Conservation (phyloP, 2,888 invertebrate species). For the Synergus itoensis region DNA sequence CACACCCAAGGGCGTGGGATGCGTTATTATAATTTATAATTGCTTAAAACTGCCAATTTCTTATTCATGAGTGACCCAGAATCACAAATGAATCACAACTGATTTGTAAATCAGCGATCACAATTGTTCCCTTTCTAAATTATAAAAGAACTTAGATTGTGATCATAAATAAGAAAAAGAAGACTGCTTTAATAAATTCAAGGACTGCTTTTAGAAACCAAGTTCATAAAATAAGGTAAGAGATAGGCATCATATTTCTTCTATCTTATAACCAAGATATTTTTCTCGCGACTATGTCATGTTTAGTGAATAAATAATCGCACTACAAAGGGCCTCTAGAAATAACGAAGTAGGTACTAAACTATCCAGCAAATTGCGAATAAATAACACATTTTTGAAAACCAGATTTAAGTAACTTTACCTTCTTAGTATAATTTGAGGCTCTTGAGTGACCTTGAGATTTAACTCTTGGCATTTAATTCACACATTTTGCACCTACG, state of each 20-base stretch:
- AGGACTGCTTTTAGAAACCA: neutral
- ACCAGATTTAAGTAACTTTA: neutral
- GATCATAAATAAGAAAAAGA: neutral
- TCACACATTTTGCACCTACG: neutral
- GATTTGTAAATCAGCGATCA: neutral
- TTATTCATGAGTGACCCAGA: slow-evolving; percentile 6
- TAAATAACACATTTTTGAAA: neutral
- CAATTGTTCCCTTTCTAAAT: neutral
- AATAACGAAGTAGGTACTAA: neutral
- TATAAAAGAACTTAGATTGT: neutral
- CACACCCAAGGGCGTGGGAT: slow-evolving; percentile 31
- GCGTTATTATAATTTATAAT: slow-evolving; percentile 33
- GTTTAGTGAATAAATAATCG: neutral
- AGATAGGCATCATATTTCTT: slow-evolving; percentile 2
- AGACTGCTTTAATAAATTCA: neutral
- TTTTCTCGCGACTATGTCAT: neutral
- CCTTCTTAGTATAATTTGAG: neutral
- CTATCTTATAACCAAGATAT: slow-evolving; percentile 5
- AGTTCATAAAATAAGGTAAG: slow-evolving; percentile 9
- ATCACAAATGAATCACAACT: neutral
- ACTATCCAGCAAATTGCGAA: neutral
- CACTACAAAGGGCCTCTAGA: neutral
- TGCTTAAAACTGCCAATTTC: neutral
- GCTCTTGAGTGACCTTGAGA: neutral
- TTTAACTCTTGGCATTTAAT: neutral